Evolutionary conservation across 2,888 invertebrate species (phyloP).

Genomic region (Rhamnusium bicolor): DNA sequence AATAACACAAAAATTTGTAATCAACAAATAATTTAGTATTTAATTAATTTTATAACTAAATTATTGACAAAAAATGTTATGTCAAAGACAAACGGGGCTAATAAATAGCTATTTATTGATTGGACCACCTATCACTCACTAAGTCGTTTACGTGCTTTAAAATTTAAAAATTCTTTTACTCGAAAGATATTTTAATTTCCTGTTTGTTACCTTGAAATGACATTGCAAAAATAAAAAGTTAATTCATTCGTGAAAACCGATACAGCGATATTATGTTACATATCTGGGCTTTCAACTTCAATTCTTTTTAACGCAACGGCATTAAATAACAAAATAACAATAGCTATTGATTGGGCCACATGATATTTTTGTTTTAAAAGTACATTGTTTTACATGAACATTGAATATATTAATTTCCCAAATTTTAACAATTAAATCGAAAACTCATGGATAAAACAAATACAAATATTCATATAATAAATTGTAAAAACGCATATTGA

Average conservation of each 20-base stretch:
- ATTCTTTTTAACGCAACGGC: conserved; percentile 58
- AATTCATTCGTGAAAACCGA: conserved; percentile 63
- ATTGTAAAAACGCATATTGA: no score
- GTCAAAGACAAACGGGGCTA: no score
- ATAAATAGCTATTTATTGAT: not conserved
- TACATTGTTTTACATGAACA: not conserved
- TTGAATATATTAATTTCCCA: not conserved
- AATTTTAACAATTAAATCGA: not conserved
- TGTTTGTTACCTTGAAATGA: not conserved
- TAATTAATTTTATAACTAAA: no score
- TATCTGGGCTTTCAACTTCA: conserved; percentile 60
- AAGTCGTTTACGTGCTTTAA: not conserved
- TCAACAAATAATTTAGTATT: no score
- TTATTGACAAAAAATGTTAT: no score
- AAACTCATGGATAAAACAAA: no score
- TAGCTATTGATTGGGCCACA: not conserved
- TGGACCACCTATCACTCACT: not conserved
- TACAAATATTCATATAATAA: no score
- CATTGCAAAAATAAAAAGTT: conserved; percentile 47
- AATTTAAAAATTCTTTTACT: not conserved
- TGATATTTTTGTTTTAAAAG: not conserved
- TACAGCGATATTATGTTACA: conserved; percentile 57
- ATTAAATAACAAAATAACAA: conserved; percentile 56
- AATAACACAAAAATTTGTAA: no score
- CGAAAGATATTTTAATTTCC: not conserved